Evolutionary conservation across 2,113 vertebrate species (phyloP).

Genomic region (Boleophthalmus pectinirostris): DNA sequence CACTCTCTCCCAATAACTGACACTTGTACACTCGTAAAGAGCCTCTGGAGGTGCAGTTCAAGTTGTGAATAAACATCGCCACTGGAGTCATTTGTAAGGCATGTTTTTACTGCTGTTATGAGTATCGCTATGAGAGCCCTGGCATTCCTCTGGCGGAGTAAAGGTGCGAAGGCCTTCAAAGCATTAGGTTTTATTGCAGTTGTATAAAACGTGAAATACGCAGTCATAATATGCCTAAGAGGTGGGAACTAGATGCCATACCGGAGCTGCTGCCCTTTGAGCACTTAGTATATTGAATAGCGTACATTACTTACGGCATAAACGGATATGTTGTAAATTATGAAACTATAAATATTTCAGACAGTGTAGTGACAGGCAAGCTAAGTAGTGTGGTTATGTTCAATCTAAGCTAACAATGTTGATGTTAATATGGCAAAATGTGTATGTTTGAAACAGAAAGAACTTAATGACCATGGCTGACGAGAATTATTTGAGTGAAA

Average conservation of each 20-base stretch:
- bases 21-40: background rate
- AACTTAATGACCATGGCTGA: background rate
- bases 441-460: background rate
- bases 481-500: background rate
- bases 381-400: background rate
- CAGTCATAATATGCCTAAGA: background rate
- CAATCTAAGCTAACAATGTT: background rate
- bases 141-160: background rate
- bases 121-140: background rate
- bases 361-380: background rate
- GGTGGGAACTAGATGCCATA: background rate
- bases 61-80: background rate
- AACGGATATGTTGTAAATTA: background rate
- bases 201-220: slow-evolving; percentile 1
- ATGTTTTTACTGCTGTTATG: background rate
- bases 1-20: background rate
- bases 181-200: background rate
- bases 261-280: background rate
- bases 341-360: background rate
- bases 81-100: background rate
- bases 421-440: background rate
- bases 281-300: slow-evolving; percentile 1
- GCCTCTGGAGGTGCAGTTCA: background rate
- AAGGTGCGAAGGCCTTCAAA: background rate
- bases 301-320: background rate